Evolutionary conservation across 2,113 vertebrate species (phyloP), one percentile per base, ranked within the genome.

Genomic region (Xenopus laevis): DNA sequence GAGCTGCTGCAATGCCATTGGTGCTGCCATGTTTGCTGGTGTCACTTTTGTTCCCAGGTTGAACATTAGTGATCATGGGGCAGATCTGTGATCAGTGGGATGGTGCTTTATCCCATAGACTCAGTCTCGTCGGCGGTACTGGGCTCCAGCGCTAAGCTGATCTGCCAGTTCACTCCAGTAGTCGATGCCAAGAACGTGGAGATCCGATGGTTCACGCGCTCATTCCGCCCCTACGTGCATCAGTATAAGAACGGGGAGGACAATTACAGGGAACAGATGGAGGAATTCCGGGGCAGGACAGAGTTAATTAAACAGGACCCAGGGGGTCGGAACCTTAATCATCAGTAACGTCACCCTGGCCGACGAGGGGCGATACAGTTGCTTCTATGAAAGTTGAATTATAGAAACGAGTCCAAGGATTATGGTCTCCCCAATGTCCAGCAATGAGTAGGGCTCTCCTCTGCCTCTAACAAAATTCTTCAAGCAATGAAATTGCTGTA

Each of bases 121-220:
- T 61, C 74, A 0, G 1, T 60, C 40, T 7, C 81, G 9, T 9
- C 82, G 77, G 84, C 71, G 2, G 21, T 13, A 0, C 65, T 82
- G 0, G 82, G 82, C 12, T 79, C 83, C 1, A 74, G 82, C 23
- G 72, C 71, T 13, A 82, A 83, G 17, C 81, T 87, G 64, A 4
- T 4, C 0, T 85, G 84, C 72, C 77, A 81, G 17, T 52, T 86
- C 61, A 76, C 61, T 0, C 61, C 66, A 0, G 18, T 64, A 47
- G 53, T 9, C 53, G 46, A 79, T 0, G 78, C 80, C 0, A 7
- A 74, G 20, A 15, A 75, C 63, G 73, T 86, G 82, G 83, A 83
- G 63, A 80, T 87, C 20, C 79, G 0, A 13, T 87, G 83, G 82
- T 84, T 83, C 55, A 13, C n/a, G 1, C 30, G 62, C 30, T 72